Percentiles rank a stretch among this genome's conserved stretches.
phyloP scores from a whole-genome alignment of 2,113 vertebrate genomes.

The Taurulus bubalis region DNA sequence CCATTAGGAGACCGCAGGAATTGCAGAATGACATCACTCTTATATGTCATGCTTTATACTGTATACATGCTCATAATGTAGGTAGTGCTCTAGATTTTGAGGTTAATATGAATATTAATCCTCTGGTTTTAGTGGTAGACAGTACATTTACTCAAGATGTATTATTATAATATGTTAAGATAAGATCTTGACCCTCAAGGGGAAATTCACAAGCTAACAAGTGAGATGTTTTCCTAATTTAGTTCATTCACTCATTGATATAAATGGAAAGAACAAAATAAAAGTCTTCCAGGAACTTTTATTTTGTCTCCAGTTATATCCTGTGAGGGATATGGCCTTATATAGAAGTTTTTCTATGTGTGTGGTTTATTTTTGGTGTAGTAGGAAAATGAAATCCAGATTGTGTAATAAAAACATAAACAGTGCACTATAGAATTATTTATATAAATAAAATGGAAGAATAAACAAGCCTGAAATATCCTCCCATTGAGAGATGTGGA shows the following conservation, averaged over 20 bases:
- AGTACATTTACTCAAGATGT: background rate
- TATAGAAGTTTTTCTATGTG: background rate
- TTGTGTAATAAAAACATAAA: background rate
- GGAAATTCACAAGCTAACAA: background rate
- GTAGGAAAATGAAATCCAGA: background rate
- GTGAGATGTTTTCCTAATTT: background rate
- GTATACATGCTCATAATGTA: background rate
- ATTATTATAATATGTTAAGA: background rate
- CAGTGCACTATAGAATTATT: background rate
- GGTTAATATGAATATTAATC: background rate
- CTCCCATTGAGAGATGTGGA: background rate
- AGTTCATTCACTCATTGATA: background rate
- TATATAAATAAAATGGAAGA: background rate
- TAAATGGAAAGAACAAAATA: background rate
- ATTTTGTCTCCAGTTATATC: background rate
- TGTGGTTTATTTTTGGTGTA: background rate
- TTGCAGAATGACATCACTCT: background rate
- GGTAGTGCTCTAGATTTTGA: background rate
- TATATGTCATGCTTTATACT: background rate
- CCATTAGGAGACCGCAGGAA: slow-evolving; percentile 3
- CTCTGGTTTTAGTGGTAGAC: background rate
- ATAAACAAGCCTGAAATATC: background rate
- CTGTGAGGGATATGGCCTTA: background rate
- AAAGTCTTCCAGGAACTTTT: background rate
- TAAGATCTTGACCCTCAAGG: background rate